These are phyloP conservation scores for Euphonia xanthogaster DNA, from an alignment of 2,797 vertebrate genomes.

Conservation along the genomic window DNA sequence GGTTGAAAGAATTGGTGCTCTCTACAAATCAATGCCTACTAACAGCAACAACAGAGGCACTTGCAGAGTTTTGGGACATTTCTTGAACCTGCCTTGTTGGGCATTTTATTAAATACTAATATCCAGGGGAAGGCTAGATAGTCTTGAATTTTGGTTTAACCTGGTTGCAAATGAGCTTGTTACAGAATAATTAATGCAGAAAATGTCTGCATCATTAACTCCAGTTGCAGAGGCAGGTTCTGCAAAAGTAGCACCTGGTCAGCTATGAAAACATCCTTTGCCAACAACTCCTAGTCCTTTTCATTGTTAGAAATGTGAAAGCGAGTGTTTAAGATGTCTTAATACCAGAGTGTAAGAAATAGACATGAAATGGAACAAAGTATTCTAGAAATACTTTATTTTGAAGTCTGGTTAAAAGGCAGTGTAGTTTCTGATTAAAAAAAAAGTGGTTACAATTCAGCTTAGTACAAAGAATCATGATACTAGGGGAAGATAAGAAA, in stretches of 20 bases:
- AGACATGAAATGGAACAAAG: background rate
- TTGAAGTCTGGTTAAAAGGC: background rate
- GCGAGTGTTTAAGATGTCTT: background rate
- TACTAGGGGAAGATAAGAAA: background rate
- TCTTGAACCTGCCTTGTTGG: background rate
- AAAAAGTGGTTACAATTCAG: background rate
- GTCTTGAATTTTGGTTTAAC: background rate
- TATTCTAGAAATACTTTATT: background rate
- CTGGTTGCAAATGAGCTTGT: background rate
- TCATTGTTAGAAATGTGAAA: background rate
- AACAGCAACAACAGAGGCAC: background rate
- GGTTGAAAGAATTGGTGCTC: background rate
- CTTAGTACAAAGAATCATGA: background rate
- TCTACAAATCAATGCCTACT: background rate
- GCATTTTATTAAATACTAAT: background rate
- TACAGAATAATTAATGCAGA: background rate
- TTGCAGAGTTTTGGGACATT: background rate
- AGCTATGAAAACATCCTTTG: background rate
- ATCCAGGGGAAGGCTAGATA: background rate
- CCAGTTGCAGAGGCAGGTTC: background rate
- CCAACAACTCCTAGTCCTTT: background rate
- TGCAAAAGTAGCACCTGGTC: background rate
- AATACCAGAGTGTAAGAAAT: background rate
- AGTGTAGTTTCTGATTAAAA: background rate
- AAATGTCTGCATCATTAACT: background rate